A percentile compares a stretch with the other conserved stretches of the same genome.
Conservation (phyloP, 2,797 vertebrate species). For the Manis pentadactyla region DNA sequence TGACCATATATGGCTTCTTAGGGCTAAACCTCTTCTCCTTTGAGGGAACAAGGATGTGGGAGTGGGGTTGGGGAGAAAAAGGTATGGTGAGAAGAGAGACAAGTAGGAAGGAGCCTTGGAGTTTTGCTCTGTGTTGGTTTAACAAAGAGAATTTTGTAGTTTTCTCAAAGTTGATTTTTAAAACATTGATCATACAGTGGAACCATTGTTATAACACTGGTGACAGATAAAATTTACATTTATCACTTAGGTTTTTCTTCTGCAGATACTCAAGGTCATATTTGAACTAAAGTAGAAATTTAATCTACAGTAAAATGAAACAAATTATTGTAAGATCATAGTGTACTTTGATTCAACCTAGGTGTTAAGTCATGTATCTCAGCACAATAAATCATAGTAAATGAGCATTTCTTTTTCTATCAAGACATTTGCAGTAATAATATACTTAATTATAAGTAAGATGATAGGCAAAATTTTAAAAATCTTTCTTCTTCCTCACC, state of each 20-base stretch:
- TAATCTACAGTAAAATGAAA: conserved; percentile 52
- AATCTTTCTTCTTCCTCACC: conserved; percentile 54
- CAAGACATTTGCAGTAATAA: conserved; percentile 58
- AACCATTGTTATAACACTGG: neutral
- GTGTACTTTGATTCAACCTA: conserved; percentile 57
- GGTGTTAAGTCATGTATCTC: conserved; percentile 49
- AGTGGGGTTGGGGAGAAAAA: neutral
- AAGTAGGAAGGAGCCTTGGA: neutral
- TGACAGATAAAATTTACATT: conserved; percentile 17
- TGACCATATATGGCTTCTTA: neutral
- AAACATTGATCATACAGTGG: neutral
- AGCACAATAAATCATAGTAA: conserved; percentile 56
- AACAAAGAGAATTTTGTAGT: neutral
- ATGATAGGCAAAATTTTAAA: conserved; percentile 9
- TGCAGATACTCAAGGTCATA: conserved; percentile 30
- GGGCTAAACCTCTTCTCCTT: neutral
- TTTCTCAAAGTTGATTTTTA: conserved; percentile 63
- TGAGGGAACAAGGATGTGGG: neutral
- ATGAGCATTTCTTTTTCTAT: conserved; percentile 60
- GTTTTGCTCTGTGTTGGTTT: neutral
- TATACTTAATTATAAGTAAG: conserved; percentile 44
- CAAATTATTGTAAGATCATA: conserved; percentile 32
- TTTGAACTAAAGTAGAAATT: conserved; percentile 40
- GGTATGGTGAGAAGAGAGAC: neutral
- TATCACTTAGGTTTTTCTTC: neutral